Evolutionary conservation across 2,888 invertebrate species (phyloP).

Genomic region (Ochropleura plecta): DNA sequence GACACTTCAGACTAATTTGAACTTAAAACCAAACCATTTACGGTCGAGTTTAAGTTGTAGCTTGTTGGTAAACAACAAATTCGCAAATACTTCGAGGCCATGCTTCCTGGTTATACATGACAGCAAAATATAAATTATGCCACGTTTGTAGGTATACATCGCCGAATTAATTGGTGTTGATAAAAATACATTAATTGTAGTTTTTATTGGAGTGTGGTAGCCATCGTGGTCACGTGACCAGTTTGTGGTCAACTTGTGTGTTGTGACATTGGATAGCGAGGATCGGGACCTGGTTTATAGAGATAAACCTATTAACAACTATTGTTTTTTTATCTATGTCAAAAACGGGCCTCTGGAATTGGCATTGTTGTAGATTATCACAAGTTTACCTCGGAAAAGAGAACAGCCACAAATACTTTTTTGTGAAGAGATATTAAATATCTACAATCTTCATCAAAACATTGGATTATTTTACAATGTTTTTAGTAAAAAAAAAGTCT

Average conservation of each 20-base stretch:
- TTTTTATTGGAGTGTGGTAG: slow-evolving; percentile 15
- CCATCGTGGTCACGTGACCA: slow-evolving; percentile 23
- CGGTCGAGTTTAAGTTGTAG: slow-evolving; percentile 37
- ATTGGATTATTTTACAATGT: not conserved
- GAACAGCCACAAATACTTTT: not conserved
- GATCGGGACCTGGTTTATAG: not conserved
- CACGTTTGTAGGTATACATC: slow-evolving; percentile 35
- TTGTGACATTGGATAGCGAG: slow-evolving; percentile 10
- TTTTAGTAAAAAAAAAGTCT: not conserved
- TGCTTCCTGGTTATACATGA: slow-evolving; percentile 63
- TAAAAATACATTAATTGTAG: slow-evolving; percentile 41
- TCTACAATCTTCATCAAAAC: not conserved
- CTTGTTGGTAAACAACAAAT: slow-evolving; percentile 63
- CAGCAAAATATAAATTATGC: slow-evolving; percentile 57
- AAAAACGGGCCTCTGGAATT: too few relatives aligned
- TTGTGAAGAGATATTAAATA: not conserved
- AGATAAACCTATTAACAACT: not conserved
- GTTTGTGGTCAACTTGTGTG: not conserved
- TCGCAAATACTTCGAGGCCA: slow-evolving; percentile 65
- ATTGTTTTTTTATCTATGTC: not conserved
- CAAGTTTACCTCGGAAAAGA: not conserved
- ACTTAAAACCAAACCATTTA: slow-evolving; percentile 26
- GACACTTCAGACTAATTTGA: slow-evolving; percentile 37
- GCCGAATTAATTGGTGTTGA: slow-evolving; percentile 40
- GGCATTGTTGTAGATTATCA: not conserved